phyloP scores from a whole-genome alignment of 2,888 invertebrate species.

The Cephus rjabovi region DNA sequence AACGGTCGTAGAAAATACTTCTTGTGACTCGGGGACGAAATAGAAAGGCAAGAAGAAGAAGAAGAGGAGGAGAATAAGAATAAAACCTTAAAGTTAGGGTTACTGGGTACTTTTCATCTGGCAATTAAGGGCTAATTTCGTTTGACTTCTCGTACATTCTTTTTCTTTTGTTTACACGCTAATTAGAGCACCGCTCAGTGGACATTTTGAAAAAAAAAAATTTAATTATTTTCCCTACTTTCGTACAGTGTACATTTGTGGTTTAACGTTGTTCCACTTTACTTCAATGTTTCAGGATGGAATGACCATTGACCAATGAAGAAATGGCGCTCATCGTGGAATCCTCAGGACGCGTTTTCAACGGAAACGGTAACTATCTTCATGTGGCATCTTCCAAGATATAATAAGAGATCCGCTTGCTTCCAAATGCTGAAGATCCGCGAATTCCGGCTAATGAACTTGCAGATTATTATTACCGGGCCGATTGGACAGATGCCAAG shows the following conservation, averaged over 20 bases:
- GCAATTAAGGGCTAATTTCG: background rate
- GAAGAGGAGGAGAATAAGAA: background rate
- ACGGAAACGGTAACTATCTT: constrained; percentile 55
- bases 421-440: background rate
- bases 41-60: background rate
- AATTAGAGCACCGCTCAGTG: background rate
- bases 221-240: background rate
- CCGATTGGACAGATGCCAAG: constrained; percentile 58
- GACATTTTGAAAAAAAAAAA: background rate
- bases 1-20: constrained; percentile 31
- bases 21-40: background rate
- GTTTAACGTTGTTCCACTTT: background rate
- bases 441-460: constrained; percentile 55
- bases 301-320: constrained; percentile 17
- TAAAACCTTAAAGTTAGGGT: background rate
- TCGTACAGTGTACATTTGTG: background rate
- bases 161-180: background rate
- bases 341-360: constrained; percentile 56
- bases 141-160: background rate
- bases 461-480: constrained; percentile 60
- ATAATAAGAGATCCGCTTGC: constrained; percentile 2
- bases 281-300: constrained; percentile 28
- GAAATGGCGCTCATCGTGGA: constrained; percentile 55
- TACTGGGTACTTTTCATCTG: background rate
- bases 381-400: constrained; percentile 4